These are phyloP conservation scores for Chiroxiphia lanceolata DNA, from an alignment of 2,797 vertebrate species.

Conservation along the genomic window DNA sequence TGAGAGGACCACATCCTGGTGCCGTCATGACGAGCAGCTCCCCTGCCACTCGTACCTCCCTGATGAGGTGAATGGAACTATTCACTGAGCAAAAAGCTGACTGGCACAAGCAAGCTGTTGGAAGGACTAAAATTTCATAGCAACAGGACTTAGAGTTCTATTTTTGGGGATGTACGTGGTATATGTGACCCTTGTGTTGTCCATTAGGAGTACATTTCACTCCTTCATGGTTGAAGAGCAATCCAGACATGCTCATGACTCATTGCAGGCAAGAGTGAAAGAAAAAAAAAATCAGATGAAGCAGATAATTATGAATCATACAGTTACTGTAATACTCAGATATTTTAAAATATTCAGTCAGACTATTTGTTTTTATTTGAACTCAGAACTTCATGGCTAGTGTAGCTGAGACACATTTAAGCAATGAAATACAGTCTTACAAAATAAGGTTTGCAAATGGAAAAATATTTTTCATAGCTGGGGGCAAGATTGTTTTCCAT, in stretches of 20 bases:
- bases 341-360: conserved; percentile 17
- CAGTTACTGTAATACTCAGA: background rate
- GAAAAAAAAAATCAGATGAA: background rate
- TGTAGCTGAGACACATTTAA: background rate
- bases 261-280: background rate
- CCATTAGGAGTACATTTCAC: conserved; percentile 1
- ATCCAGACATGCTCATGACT: conserved; percentile 19
- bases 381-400: background rate
- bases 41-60: background rate
- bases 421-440: background rate
- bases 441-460: background rate
- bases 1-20: background rate
- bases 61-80: background rate
- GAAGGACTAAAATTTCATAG: background rate
- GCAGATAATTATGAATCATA: conserved; percentile 33
- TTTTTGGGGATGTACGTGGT: background rate
- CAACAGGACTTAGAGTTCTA: background rate
- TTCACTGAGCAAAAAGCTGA: background rate
- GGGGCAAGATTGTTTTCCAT: background rate
- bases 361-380: background rate
- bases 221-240: background rate
- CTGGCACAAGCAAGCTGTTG: background rate
- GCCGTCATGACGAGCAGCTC: rapidly evolving
- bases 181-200: background rate
- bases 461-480: background rate